Base-by-base conservation (phyloP, 1,140 invertebrate genomes). In the Drosophila yakuba region DNA sequence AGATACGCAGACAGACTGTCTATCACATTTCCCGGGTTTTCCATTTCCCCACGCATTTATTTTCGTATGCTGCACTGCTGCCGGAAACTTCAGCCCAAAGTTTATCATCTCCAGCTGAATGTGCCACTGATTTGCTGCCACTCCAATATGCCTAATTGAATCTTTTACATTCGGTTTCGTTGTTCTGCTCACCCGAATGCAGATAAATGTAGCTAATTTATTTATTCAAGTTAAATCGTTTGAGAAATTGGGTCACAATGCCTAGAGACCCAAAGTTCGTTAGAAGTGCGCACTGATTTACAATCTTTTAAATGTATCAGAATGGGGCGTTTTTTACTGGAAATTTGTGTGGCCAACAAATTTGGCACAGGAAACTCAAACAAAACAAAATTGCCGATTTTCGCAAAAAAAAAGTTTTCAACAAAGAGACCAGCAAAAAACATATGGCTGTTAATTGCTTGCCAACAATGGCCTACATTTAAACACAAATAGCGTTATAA, bases 111-210 rank as follows among this genome's bases (percentile, higher is more conserved):
- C 45, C 17, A n/a, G 44, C 35, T 45, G 44, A 76, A 71, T 76
- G 36, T 72, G 66, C 68, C 61, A 32, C 64, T 66, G 62, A 86
- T 86, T 86, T 74, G 73, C 74, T 57, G 55, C 64, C 50, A 59
- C 61, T 73, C 35, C 14, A 54, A 52, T 73, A 28, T 57, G 69
- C 50, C 58, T 86, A 86, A 88, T 78, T 85, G 81, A 86, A 81
- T 85, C 61, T 61, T 41, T 39, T 44, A 51, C 41, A 35, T 63
- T 63, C 52, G 47, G 20, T 52, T 64, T 64, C 48, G 35, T 59
- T 69, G 68, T 59, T 54, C 15, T 55, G 41, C 7, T 23, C 14
- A 23, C 36, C 38, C 14, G 10, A 35, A 23, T 52, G 38, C 45
- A 43, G 73, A 67, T 61, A 73, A 73, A 54, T 72, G 66, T 62